Conservation (phyloP, 2,888 invertebrate genomes). For the Rhopalosiphum nymphaeae region DNA sequence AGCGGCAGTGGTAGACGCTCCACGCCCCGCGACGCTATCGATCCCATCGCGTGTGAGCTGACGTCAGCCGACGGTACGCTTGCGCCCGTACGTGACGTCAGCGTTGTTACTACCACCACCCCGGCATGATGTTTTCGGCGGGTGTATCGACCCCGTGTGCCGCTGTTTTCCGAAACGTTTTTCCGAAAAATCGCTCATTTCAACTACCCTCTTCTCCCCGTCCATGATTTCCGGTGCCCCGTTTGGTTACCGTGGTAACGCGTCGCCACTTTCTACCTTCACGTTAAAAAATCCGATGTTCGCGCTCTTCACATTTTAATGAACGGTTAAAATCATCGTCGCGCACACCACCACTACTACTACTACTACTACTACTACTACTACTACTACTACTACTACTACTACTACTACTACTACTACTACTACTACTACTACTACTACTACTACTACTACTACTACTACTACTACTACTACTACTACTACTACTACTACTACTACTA, state of each 20-base stretch:
- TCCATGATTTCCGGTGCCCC: constrained; percentile 9
- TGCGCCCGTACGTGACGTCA: constrained; percentile 54
- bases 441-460: constrained; percentile 14
- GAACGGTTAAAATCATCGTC: constrained; percentile 46
- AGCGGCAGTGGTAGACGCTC: background rate
- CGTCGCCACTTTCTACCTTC: background rate
- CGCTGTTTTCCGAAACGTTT: constrained; percentile 58
- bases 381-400: constrained; percentile 33
- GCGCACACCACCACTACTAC: background rate
- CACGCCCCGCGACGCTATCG: constrained; percentile 47
- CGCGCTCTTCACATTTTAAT: constrained; percentile 23
- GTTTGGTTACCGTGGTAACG: constrained; percentile 58
- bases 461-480: background rate
- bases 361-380: constrained; percentile 34
- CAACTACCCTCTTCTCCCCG: background rate
- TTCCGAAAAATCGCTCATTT: constrained; percentile 15
- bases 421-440: constrained; percentile 15
- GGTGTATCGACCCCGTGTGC: constrained; percentile 69
- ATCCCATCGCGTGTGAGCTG: background rate
- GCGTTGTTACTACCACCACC: constrained; percentile 31
- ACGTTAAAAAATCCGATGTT: background rate
- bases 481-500: background rate
- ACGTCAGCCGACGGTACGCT: background rate
- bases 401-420: background rate
- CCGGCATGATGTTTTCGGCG: constrained; percentile 66